Percentiles rank a stretch among this genome's conserved stretches.
Evolutionary conservation across 2,113 vertebrate genomes (phyloP).

Genomic region (Sylvia atricapilla): DNA sequence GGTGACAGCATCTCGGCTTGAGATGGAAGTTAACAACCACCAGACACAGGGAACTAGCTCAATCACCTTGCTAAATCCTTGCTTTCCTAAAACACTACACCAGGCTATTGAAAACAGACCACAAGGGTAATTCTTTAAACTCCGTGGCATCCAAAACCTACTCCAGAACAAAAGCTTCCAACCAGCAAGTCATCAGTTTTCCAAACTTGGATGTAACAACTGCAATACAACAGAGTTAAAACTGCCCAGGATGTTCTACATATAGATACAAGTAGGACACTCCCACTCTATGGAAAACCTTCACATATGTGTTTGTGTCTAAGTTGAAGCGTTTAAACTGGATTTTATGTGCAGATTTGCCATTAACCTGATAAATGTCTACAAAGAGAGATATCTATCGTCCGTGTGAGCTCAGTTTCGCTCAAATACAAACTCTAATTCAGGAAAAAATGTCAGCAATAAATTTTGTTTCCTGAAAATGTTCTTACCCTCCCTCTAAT

Average conservation of each 20-base stretch:
- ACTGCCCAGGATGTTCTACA: neutral
- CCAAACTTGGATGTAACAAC: neutral
- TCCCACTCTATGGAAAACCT: neutral
- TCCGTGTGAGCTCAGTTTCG: neutral
- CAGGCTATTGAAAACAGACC: neutral
- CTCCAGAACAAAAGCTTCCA: neutral
- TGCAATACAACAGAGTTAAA: neutral
- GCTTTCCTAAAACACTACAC: neutral
- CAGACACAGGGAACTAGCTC: neutral
- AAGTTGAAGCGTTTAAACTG: neutral
- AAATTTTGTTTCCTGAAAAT: constrained; percentile 43
- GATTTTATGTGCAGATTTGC: neutral
- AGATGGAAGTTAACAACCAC: neutral
- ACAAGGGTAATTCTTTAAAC: neutral
- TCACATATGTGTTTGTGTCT: neutral
- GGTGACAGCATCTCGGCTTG: neutral
- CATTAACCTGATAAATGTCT: neutral
- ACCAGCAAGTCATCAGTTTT: neutral
- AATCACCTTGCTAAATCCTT: neutral
- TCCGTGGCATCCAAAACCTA: neutral
- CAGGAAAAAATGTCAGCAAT: constrained; percentile 8
- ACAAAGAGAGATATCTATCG: neutral
- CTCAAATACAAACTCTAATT: neutral
- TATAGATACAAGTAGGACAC: neutral
- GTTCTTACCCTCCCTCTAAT: constrained; percentile 22